Evolutionary conservation across 30 jellyfish, hydroid and myxozoan genomes (phyloP), one percentile per base, ranked within the genome.

Genomic region (Aurelia sp.): DNA sequence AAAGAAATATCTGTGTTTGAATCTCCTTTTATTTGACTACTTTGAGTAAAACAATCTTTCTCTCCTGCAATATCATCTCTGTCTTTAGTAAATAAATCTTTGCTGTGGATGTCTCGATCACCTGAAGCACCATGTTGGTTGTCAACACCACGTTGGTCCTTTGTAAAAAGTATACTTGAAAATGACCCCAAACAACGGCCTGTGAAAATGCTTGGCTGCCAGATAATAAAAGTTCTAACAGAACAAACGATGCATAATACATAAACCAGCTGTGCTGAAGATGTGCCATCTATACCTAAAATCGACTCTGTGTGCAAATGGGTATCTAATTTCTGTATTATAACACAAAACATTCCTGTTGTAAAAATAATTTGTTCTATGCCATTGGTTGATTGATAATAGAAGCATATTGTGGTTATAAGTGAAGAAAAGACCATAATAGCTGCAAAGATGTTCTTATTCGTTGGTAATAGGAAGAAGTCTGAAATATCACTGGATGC

Each of bases 401-500:
- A 78, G n/a, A 44, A 11, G 12, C 10, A 62, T 11, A 9, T 53
- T 12, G 60, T 61, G 23, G 48, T 51, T 69, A 48, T 23, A 15
- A 78, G 18, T 8, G 89, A 61, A 48, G n/a, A 19, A 33, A n/a
- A 21, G 23, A 63, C n/a, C 22, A 78, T 13, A 50, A 63, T 27
- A 11, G n/a, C 19, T 19, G 48, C 20, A 35, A 17, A 9, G 4
- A 37, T 13, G 17, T 6, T 61, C 50, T 69, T 35, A 4, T 40
- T 37, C 17, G 11, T 58, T 7, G 70, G 58, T 9, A 12, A 41
- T 3, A 83, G 30, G 0, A 90, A 47, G 30, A 9, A 20, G 58
- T 87, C 93, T 4, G 86, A 67, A 8, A 92, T 19, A 64, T 92
- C 98, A 16, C 52, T 16, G 65, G 40, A 62, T 33, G 35, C 82